Evolutionary conservation across 2,797 vertebrate species (phyloP).

Genomic region (Myiothlypis chrysogaster): DNA sequence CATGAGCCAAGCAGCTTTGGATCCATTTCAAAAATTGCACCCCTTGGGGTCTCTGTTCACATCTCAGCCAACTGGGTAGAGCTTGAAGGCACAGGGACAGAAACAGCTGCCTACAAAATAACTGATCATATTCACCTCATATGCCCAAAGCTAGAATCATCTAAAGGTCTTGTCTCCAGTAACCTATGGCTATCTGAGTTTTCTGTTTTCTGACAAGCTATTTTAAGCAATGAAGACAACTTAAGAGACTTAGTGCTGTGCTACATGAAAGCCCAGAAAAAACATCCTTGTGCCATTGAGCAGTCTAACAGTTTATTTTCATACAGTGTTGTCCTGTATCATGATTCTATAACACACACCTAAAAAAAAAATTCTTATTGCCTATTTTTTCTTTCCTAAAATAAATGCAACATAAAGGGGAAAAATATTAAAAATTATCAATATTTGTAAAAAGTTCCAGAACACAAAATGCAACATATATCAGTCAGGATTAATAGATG

Average conservation of each 20-base stretch:
- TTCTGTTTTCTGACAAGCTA: not conserved
- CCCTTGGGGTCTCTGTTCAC: slow-evolving; percentile 27
- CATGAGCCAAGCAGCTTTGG: slow-evolving; percentile 5
- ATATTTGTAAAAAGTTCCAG: not conserved
- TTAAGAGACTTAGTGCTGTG: not conserved
- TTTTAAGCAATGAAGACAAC: not conserved
- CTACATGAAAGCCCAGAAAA: not conserved
- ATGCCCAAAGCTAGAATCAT: not conserved
- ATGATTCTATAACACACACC: not conserved
- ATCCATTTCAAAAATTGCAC: slow-evolving; percentile 38
- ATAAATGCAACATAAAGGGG: not conserved
- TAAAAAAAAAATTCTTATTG: not conserved
- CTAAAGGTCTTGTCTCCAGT: not conserved
- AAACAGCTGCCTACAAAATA: slow-evolving; percentile 24
- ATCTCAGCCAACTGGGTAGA: not conserved
- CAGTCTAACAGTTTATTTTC: not conserved
- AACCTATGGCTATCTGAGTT: not conserved
- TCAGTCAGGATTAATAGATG: not conserved
- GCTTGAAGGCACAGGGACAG: slow-evolving; percentile 9
- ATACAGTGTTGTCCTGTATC: not conserved
- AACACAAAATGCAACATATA: not conserved
- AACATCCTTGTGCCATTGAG: not conserved
- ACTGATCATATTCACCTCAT: not conserved
- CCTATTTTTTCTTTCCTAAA: not conserved
- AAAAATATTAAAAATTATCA: not conserved